Conservation (phyloP, 2,797 vertebrate species). For the Erpetoichthys calabaricus region DNA sequence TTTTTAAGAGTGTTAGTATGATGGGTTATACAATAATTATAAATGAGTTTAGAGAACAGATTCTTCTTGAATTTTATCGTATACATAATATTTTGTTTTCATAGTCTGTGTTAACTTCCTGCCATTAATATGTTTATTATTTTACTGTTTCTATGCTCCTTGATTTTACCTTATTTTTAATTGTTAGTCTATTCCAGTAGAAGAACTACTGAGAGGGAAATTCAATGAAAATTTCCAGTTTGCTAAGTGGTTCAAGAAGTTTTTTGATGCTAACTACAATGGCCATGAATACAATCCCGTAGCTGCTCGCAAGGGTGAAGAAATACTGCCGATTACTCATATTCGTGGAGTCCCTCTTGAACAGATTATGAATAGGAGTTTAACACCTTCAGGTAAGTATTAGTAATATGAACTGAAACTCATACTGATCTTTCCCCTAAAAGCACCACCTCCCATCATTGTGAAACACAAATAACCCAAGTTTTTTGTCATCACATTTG, state of each 20-base stretch:
- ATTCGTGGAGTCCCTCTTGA: too few species aligned
- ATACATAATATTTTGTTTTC: background rate
- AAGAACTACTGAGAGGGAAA: conserved; percentile 36
- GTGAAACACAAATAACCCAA: too few species aligned
- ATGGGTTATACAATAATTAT: too few species aligned
- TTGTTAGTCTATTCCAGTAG: conserved; percentile 39
- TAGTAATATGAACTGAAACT: too few species aligned
- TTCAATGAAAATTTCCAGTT: conserved; percentile 32
- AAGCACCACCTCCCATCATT: too few species aligned
- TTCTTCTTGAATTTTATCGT: background rate
- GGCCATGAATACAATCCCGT: conserved; percentile 28
- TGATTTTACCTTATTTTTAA: background rate
- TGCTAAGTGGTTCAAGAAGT: conserved; percentile 50
- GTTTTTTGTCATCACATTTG: too few species aligned
- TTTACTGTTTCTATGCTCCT: background rate
- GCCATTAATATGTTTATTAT: background rate
- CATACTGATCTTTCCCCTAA: too few species aligned
- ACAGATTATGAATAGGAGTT: too few species aligned
- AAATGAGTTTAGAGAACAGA: background rate
- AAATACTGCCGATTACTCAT: conserved; percentile 19
- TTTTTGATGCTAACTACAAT: conserved; percentile 31
- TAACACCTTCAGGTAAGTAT: too few species aligned
- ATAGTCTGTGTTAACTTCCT: background rate
- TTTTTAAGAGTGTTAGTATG: too few species aligned
- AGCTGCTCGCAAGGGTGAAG: conserved; percentile 26